A percentile compares a stretch with the other conserved stretches of the same genome.
phyloP scores from a whole-genome alignment of 2,888 invertebrate species.

The Ischnura elegans region DNA sequence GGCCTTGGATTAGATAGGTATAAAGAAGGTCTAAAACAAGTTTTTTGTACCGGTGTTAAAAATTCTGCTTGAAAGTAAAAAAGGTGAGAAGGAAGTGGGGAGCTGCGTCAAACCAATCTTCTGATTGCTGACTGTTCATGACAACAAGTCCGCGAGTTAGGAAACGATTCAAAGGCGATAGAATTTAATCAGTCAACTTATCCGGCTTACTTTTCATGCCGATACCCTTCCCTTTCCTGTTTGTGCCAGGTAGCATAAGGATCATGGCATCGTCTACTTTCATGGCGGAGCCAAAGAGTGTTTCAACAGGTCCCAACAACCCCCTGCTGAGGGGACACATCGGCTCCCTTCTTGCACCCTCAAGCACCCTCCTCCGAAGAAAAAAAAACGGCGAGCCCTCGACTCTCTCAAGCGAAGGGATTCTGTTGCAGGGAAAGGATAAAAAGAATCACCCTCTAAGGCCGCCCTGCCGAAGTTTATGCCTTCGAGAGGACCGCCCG shows the following conservation, averaged over 20 bases:
- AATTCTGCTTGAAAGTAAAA: too few species aligned
- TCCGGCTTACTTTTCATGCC: neutral
- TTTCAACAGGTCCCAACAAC: neutral
- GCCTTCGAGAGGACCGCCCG: neutral
- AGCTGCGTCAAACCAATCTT: too few species aligned
- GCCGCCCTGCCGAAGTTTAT: neutral
- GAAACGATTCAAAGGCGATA: too few species aligned
- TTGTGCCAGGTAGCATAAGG: neutral
- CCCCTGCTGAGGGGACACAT: neutral
- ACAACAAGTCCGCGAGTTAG: too few species aligned
- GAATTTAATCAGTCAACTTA: too few species aligned
- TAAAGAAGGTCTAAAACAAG: too few species aligned
- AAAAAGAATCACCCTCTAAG: neutral
- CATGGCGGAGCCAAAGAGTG: neutral
- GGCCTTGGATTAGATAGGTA: too few species aligned
- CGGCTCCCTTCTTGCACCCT: neutral
- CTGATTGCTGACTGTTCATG: too few species aligned
- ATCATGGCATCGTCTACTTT: constrained; percentile 5
- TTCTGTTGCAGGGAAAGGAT: neutral
- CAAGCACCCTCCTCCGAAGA: neutral
- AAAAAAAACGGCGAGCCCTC: neutral
- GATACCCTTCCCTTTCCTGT: neutral
- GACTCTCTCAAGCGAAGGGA: neutral
- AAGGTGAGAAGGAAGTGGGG: too few species aligned
- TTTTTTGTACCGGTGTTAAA: too few species aligned